phyloP scores from a whole-genome alignment of 2,888 invertebrate species.

The Bombylius major region DNA sequence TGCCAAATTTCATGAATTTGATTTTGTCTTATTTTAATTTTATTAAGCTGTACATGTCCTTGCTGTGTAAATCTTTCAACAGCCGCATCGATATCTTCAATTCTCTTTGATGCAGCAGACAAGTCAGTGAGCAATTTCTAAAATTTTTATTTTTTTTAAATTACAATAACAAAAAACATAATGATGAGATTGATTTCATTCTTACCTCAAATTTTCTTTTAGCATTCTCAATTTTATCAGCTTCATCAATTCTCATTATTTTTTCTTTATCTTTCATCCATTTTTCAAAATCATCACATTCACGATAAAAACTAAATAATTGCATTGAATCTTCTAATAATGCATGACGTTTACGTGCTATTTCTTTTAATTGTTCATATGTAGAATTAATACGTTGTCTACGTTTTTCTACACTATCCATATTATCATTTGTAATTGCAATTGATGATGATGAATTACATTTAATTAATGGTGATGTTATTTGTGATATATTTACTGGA shows the following conservation, averaged over 20 bases:
- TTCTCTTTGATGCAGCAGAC: conserved; percentile 81
- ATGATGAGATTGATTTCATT: too few species aligned
- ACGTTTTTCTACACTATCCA: conserved; percentile 65
- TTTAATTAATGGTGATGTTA: conserved; percentile 34
- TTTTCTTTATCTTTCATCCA: conserved; percentile 96
- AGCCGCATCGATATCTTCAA: conserved; percentile 78
- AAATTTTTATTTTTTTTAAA: too few species aligned
- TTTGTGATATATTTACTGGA: conserved; percentile 32
- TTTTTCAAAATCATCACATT: conserved; percentile 94
- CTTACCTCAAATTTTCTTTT: conserved; percentile 78
- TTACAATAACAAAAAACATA: conserved; percentile 1
- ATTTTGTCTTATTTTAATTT: conserved; percentile 60
- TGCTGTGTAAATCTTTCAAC: conserved; percentile 74
- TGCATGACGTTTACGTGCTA: conserved; percentile 67
- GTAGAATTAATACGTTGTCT: conserved; percentile 67
- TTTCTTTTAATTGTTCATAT: conserved; percentile 66
- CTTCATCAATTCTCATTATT: conserved; percentile 65
- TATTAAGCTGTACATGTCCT: conserved; percentile 76
- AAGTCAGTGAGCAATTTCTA: conserved; percentile 89
- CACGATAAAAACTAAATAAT: conserved; percentile 84
- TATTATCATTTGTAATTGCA: conserved; percentile 40
- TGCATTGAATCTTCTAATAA: conserved; percentile 85
- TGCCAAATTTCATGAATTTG: conserved; percentile 88
- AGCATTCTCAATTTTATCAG: conserved; percentile 83
- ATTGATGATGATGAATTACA: conserved; percentile 32